phyloP scores from a whole-genome alignment of 2,888 invertebrate species.

The Clivina fossor region DNA sequence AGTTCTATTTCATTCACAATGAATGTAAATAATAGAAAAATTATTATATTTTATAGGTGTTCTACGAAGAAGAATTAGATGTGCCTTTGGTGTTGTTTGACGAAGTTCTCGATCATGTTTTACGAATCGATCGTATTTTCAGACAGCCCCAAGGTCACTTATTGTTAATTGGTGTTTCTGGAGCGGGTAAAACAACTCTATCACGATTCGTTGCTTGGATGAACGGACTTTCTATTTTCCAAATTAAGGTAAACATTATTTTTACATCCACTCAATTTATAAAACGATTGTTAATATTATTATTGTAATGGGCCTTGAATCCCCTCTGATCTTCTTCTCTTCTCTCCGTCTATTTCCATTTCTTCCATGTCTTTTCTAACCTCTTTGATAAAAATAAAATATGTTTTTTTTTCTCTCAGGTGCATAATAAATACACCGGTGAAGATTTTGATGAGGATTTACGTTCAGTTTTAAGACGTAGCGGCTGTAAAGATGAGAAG shows the following conservation, averaged over 20 bases:
- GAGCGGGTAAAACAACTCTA: constrained; percentile 98
- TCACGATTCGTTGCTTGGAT: constrained; percentile 99
- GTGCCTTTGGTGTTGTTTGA: constrained; percentile 98
- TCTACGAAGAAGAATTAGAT: constrained; percentile 99
- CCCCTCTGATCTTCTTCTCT: too few species aligned
- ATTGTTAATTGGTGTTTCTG: constrained; percentile 96
- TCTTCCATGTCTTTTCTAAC: too few species aligned
- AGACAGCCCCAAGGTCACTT: constrained; percentile 98
- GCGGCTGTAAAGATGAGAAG: constrained; percentile 95
- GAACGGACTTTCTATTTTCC: constrained; percentile 98
- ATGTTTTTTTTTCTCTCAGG: constrained; percentile 54
- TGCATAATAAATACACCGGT: constrained; percentile 98
- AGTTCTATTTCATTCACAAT: background rate
- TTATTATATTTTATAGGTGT: constrained; percentile 66
- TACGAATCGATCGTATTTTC: constrained; percentile 98
- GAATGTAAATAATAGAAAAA: background rate
- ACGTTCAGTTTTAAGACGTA: constrained; percentile 80
- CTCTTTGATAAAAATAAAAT: too few species aligned
- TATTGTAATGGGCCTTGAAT: too few species aligned
- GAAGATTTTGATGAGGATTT: constrained; percentile 99
- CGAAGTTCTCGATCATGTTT: constrained; percentile 98
- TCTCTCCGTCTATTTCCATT: too few species aligned
- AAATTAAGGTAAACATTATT: constrained; percentile 92
- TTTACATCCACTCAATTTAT: too few species aligned
- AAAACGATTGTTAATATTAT: too few species aligned